These are phyloP conservation scores for Ectobius pallidus DNA, from an alignment of 2,888 invertebrate genomes.

Conservation along the genomic window DNA sequence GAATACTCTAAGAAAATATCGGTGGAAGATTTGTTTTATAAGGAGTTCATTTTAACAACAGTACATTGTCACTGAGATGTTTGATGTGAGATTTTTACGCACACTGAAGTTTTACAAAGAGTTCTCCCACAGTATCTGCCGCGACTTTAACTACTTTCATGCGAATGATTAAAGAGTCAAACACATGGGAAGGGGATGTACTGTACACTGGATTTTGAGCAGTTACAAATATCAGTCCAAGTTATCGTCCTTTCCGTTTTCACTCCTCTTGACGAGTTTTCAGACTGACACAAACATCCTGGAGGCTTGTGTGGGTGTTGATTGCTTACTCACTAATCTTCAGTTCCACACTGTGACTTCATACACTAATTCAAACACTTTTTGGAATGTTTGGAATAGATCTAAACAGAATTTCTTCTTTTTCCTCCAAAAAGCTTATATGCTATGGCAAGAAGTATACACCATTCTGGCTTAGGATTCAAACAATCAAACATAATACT, in stretches of 20 bases:
- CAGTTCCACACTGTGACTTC: slow-evolving; percentile 27
- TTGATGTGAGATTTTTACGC: slow-evolving; percentile 12
- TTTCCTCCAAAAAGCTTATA: slow-evolving; percentile 16
- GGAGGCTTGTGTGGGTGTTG: slow-evolving; percentile 28
- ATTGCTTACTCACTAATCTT: slow-evolving; percentile 17
- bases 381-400: slow-evolving; percentile 19
- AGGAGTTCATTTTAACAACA: slow-evolving; percentile 18
- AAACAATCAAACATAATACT: slow-evolving; percentile 33
- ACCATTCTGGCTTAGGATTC: slow-evolving; percentile 29
- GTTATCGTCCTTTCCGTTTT: slow-evolving; percentile 21
- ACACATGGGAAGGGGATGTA: slow-evolving; percentile 30
- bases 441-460: slow-evolving; percentile 28
- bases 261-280: not conserved
- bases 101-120: slow-evolving; percentile 23
- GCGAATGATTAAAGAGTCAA: slow-evolving; percentile 35
- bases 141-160: slow-evolving; percentile 36
- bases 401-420: slow-evolving; percentile 4
- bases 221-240: slow-evolving; percentile 38
- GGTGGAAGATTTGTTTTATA: slow-evolving; percentile 25
- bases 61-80: slow-evolving; percentile 17
- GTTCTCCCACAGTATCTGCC: slow-evolving; percentile 36
- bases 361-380: slow-evolving; percentile 18
- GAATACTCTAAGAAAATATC: slow-evolving; percentile 18
- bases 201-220: slow-evolving; percentile 39
- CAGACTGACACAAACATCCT: slow-evolving; percentile 21